Conservation (phyloP, 2,888 invertebrate species). For the Ecdyonurus torrentis region DNA sequence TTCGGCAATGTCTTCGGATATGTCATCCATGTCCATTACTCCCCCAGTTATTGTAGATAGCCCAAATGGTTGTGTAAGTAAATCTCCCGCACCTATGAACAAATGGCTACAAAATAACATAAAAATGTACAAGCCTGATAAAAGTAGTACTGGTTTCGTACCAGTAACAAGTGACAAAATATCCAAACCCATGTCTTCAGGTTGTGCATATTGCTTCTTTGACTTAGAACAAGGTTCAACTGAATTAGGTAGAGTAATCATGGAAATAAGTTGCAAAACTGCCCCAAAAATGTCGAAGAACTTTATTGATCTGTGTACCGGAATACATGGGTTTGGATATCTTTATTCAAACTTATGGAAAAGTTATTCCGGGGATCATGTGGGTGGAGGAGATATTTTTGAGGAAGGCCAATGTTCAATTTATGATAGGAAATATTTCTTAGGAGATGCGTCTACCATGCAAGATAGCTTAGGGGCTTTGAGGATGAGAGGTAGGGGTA, state of each 20-base stretch:
- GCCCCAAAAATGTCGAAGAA: constrained; percentile 15
- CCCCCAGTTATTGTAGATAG: no score
- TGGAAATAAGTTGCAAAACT: constrained; percentile 13
- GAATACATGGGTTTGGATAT: constrained; percentile 13
- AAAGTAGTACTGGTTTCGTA: no score
- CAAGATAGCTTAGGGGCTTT: constrained; percentile 14
- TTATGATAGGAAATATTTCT: constrained; percentile 11
- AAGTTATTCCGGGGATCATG: constrained; percentile 12
- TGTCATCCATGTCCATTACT: no score
- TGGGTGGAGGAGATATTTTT: constrained; percentile 14
- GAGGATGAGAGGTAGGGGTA: constrained; percentile 13
- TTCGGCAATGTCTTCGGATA: no score
- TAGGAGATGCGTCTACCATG: constrained; percentile 14
- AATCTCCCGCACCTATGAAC: no score
- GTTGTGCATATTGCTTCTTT: constrained; percentile 13
- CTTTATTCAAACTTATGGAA: constrained; percentile 14
- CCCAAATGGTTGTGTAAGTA: no score
- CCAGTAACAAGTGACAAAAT: no score
- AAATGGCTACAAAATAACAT: no score
- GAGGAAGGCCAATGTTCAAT: constrained; percentile 13
- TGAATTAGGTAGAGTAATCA: constrained; percentile 12
- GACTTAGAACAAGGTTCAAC: constrained; percentile 11
- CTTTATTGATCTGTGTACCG: constrained; percentile 13
- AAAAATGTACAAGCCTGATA: no score
- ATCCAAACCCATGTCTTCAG: background rate